phyloP scores from a whole-genome alignment of 2,888 invertebrate genomes.

The Pterobdella sp. region DNA sequence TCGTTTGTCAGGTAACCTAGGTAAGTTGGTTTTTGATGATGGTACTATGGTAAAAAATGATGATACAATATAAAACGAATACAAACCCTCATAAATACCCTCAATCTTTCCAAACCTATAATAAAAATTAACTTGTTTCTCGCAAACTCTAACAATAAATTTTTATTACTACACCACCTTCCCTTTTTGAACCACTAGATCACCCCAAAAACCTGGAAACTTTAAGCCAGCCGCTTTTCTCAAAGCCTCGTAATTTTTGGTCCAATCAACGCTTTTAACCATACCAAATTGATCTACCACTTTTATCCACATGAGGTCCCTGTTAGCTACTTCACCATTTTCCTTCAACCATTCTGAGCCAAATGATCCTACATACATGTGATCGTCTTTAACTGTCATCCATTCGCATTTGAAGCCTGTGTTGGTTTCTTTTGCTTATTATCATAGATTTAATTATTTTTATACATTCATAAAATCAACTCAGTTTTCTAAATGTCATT shows the following conservation, averaged over 20 bases:
- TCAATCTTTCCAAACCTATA: too few relatives aligned
- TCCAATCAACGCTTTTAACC: conserved; percentile 3
- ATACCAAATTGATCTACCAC: not conserved
- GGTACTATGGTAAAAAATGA: too few relatives aligned
- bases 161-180: too few relatives aligned
- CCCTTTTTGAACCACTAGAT: too few relatives aligned
- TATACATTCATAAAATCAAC: too few relatives aligned
- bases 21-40: not conserved
- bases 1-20: not conserved
- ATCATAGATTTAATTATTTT: too few relatives aligned
- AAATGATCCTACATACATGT: conserved; percentile 83
- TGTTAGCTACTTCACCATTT: not conserved
- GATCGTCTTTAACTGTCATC: conserved; percentile 82
- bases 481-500: too few relatives aligned
- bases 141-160: too few relatives aligned
- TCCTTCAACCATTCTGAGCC: conserved; percentile 68
- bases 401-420: conserved; percentile 88
- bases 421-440: not conserved
- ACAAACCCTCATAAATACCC: too few relatives aligned
- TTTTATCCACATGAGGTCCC: conserved; percentile 11
- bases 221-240: not conserved
- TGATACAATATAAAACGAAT: too few relatives aligned
- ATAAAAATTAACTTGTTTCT: too few relatives aligned
- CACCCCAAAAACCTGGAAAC: too few relatives aligned
- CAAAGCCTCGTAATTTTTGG: not conserved